Base-by-base conservation (phyloP, 2,113 vertebrate species). In the Taxidea taxus region DNA sequence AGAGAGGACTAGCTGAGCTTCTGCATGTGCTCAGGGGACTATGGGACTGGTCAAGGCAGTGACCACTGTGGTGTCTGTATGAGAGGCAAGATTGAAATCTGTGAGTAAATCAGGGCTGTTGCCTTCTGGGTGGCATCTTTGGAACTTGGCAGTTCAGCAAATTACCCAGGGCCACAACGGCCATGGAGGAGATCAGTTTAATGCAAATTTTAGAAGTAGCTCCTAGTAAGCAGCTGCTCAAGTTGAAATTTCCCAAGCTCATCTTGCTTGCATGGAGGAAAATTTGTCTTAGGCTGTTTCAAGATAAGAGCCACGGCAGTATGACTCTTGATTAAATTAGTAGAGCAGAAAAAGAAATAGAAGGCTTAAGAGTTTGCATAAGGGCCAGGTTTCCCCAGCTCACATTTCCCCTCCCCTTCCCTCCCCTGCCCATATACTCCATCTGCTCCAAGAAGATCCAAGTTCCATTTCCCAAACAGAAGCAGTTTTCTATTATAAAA, bases 191-290 rank as follows among this genome's bases (percentile, higher is more conserved):
- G 27, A 70, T 51, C 68, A 66, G 0, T 39, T 7, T 95, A 86
- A 89, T 94, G 91, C 34, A 96, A 80, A 98, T 1, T 20, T 56
- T 94, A 93, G 94, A 97, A 80, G n/a, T 72, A 92, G 47, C 49
- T 78, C 87, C 86, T 83, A 91, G 72, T 83, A 96, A 85, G 80
- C 23, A 54, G 20, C 5, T 54, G 81, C 94, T 94, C 89, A 2
- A 94, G 88, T 97, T 96, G 94, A 98, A 96, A 77, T 96, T 87
- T 96, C 75, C 75, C 91, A 0, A 60, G 60, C 77, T 78, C 97
- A 97, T 95, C 94, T 66, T 94, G 60, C 80, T 96, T 92, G 42
- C 62, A 0, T 18, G 77, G 72, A 92, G 91, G 70, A 84, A 31
- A 97, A 62, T 90, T 87, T 84, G 92, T 92, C 86, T 0, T 0